Percentiles rank a stretch among this genome's conserved stretches.
phyloP scores from a whole-genome alignment of 2,113 vertebrate genomes.

The Pardalotus punctatus region DNA sequence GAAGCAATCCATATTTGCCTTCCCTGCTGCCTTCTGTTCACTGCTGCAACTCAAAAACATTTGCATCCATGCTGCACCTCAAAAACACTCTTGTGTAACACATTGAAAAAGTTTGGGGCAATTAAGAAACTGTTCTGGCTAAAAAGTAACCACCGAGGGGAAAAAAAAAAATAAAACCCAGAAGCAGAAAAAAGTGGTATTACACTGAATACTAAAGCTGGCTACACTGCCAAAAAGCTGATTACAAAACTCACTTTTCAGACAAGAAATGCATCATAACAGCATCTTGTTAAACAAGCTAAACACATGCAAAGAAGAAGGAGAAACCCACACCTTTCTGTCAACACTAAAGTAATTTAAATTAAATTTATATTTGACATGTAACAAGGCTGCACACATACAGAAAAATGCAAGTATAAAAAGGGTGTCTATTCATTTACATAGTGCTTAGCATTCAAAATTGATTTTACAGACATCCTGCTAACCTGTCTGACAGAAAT shows the following conservation, averaged over 20 bases:
- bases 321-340: slow-evolving; percentile 16
- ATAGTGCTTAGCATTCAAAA: slow-evolving; percentile 41
- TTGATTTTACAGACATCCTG: slow-evolving; percentile 48
- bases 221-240: background rate
- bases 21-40: background rate
- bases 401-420: slow-evolving; percentile 18
- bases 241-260: background rate
- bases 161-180: background rate
- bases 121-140: background rate
- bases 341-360: background rate
- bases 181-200: background rate
- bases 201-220: background rate
- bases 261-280: slow-evolving; percentile 6
- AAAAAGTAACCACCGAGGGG: background rate
- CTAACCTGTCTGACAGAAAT: slow-evolving; percentile 45
- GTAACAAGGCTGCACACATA: background rate
- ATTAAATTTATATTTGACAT: slow-evolving; percentile 20
- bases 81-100: background rate
- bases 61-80: background rate
- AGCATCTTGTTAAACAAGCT: slow-evolving; percentile 7
- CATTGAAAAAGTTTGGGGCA: background rate
- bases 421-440: slow-evolving; percentile 27
- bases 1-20: background rate
- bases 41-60: background rate
- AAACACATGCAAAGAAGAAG: background rate